Conservation (phyloP, 2,113 vertebrate genomes). For the Dromiciops gliroides region DNA sequence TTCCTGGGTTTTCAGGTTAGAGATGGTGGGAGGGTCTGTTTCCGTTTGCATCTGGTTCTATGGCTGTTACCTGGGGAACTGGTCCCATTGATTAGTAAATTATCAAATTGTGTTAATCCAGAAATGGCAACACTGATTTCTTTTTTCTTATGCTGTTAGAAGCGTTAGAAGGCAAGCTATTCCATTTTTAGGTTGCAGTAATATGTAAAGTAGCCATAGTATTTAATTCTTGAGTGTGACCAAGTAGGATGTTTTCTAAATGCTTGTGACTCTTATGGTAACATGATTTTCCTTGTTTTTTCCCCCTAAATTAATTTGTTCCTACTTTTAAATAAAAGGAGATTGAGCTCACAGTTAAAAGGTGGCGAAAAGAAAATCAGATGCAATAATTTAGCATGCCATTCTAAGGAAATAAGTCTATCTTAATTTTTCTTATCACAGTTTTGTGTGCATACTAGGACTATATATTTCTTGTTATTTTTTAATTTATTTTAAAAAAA, state of each 20-base stretch:
- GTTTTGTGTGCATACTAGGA: slow-evolving; percentile 14
- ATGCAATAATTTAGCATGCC: slow-evolving; percentile 6
- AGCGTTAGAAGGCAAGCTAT: slow-evolving; percentile 42
- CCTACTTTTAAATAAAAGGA: slow-evolving; percentile 12
- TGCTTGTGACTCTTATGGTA: slow-evolving; percentile 52
- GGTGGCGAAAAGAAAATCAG: slow-evolving; percentile 38
- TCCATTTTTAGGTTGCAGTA: slow-evolving; percentile 62
- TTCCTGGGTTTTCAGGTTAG: not conserved
- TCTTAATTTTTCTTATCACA: slow-evolving; percentile 44
- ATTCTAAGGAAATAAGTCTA: not conserved
- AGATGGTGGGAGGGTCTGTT: slow-evolving; percentile 11
- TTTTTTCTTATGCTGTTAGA: slow-evolving; percentile 54
- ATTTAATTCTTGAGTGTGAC: slow-evolving; percentile 60
- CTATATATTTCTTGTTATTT: slow-evolving; percentile 27
- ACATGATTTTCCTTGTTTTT: slow-evolving; percentile 58
- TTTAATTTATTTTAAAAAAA: not conserved
- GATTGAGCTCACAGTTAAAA: slow-evolving; percentile 42
- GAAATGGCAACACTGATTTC: slow-evolving; percentile 43
- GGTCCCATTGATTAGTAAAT: slow-evolving; percentile 33
- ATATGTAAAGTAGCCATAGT: slow-evolving; percentile 58
- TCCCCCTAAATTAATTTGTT: not conserved
- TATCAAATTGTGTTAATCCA: slow-evolving; percentile 37
- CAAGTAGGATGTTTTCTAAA: slow-evolving; percentile 59
- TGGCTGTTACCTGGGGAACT: slow-evolving; percentile 2
- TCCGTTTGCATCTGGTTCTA: slow-evolving; percentile 23